phyloP scores from a whole-genome alignment of 2,113 vertebrate genomes.

The Notothenia rossii region DNA sequence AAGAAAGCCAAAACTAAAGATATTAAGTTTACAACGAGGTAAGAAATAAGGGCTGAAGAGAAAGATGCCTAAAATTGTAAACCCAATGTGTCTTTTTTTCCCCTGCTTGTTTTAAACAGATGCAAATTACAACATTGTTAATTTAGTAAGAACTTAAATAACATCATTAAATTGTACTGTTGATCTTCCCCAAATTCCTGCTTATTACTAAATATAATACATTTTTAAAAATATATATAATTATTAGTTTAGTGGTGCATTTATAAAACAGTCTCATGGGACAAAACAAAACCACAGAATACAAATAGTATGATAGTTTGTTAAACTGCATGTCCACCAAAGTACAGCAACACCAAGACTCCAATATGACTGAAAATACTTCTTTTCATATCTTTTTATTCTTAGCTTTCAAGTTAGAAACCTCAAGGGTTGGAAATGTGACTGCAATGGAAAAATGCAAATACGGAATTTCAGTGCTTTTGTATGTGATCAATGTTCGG shows the following conservation, averaged over 20 bases:
- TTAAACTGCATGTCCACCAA: constrained; percentile 19
- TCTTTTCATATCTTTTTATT: not conserved
- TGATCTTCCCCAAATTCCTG: not conserved
- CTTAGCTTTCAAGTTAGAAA: not conserved
- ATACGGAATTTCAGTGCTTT: not conserved
- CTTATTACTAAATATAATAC: constrained; percentile 27
- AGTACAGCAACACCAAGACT: constrained; percentile 21
- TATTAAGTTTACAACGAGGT: too few relatives aligned
- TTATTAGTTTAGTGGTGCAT: constrained; percentile 37
- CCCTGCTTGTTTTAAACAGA: too few relatives aligned
- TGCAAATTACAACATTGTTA: too few relatives aligned
- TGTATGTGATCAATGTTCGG: not conserved
- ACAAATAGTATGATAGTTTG: constrained; percentile 16
- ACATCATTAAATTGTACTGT: not conserved
- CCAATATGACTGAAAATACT: not conserved
- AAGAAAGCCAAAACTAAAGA: too few relatives aligned
- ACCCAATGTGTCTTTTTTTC: too few relatives aligned
- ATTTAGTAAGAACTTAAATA: not conserved
- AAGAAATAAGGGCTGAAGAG: too few relatives aligned
- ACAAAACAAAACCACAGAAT: not conserved
- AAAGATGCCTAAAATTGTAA: too few relatives aligned
- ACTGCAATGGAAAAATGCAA: not conserved
- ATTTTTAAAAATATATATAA: constrained; percentile 10
- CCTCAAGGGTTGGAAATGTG: not conserved
- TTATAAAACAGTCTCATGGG: constrained; percentile 33